Conservation (phyloP, 2,113 vertebrate species). For the Elaphurus davidianus region DNA sequence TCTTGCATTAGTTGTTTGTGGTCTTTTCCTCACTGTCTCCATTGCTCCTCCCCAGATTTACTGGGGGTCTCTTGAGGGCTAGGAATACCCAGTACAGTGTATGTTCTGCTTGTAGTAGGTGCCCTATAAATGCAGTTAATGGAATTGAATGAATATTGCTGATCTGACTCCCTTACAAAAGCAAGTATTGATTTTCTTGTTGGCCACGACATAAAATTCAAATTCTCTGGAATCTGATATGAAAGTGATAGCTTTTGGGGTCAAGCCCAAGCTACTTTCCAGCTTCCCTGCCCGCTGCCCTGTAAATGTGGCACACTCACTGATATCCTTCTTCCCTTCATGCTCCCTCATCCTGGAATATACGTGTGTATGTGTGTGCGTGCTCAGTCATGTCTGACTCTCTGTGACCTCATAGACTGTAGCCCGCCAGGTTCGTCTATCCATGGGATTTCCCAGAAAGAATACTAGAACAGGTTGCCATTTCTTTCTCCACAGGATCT, state of each 20-base stretch:
- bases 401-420: not conserved
- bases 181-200: not conserved
- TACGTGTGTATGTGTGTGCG: not conserved
- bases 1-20: not conserved
- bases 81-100: not conserved
- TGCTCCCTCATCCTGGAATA: not conserved
- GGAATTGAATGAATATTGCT: not conserved
- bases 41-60: not conserved
- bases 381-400: not conserved
- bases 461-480: not conserved
- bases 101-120: not conserved
- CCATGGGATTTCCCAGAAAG: not conserved
- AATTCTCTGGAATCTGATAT: not conserved
- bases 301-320: not conserved
- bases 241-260: not conserved
- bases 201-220: not conserved
- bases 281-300: accelerated
- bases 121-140: not conserved
- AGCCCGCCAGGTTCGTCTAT: not conserved
- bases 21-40: not conserved
- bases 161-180: not conserved
- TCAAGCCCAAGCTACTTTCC: not conserved
- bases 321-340: accelerated
- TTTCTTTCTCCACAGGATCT: not conserved
- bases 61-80: not conserved